Evolutionary conservation across 1,140 invertebrate species (phyloP).

Genomic region (Drosophila sucinea): DNA sequence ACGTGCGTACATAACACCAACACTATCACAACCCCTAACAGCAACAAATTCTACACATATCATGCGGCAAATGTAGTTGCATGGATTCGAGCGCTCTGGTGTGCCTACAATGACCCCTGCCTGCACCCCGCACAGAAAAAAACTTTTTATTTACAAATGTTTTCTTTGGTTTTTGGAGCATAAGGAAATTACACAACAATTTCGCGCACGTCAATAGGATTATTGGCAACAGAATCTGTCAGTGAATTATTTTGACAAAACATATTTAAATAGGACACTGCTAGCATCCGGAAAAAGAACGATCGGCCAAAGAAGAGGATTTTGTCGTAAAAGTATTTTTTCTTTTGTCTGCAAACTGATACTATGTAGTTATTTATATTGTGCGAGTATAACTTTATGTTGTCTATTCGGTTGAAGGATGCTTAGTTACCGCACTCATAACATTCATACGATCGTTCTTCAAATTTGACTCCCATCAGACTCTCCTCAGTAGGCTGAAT

Average conservation of each 20-base stretch:
- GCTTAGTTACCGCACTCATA: too few species aligned
- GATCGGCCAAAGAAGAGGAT: too few species aligned
- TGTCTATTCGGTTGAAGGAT: too few species aligned
- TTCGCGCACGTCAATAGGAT: not conserved
- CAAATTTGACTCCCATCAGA: not conserved
- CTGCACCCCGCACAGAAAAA: slow-evolving; percentile 27
- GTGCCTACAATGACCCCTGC: slow-evolving; percentile 13
- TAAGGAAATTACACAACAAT: slow-evolving; percentile 5
- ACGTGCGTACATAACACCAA: slow-evolving; percentile 20
- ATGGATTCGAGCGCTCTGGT: slow-evolving; percentile 12
- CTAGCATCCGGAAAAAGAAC: too few species aligned
- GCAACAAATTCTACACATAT: slow-evolving; percentile 8
- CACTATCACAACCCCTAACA: slow-evolving; percentile 14
- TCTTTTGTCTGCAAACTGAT: too few species aligned
- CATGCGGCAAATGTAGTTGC: slow-evolving; percentile 25
- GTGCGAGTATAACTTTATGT: too few species aligned
- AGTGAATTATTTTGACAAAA: not conserved
- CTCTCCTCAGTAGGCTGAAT: not conserved
- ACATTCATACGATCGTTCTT: too few species aligned
- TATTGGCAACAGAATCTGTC: not conserved
- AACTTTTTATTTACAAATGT: not conserved
- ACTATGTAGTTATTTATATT: too few species aligned
- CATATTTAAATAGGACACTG: too few species aligned
- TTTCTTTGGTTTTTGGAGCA: slow-evolving; percentile 8
- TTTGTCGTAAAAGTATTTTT: too few species aligned